Evolutionary conservation across 2,113 vertebrate species (phyloP).

Genomic region (Talpa occidentalis): DNA sequence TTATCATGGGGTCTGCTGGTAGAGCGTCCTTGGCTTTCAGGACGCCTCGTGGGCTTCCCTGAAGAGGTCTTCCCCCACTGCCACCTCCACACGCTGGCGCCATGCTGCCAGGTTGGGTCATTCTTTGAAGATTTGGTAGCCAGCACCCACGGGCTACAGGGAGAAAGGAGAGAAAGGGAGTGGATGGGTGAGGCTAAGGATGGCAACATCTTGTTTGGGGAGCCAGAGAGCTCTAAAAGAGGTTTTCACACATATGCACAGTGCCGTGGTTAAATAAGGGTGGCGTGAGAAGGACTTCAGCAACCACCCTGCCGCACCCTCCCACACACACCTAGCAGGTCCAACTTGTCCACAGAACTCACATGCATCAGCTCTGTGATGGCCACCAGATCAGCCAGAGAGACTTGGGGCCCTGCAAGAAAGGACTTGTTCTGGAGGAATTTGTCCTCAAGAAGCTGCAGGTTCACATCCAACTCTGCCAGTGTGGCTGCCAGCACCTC

Average conservation of each 20-base stretch:
- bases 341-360: not conserved
- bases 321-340: not conserved
- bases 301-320: too few species aligned
- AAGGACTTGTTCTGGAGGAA: conserved; percentile 93
- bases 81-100: conserved; percentile 84
- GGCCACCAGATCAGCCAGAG: conserved; percentile 94
- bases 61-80: conserved; percentile 83
- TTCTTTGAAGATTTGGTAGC: conserved; percentile 85
- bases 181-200: not conserved
- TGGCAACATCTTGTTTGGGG: not conserved
- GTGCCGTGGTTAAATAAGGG: fast-evolving
- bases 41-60: conserved; percentile 83
- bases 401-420: conserved; percentile 89
- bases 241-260: not conserved
- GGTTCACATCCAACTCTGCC: conserved; percentile 86
- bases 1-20: conserved; percentile 5
- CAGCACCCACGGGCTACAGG: conserved; percentile 85
- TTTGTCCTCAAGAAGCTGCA: conserved; percentile 89
- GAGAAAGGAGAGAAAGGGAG: not conserved
- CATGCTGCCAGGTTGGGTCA: conserved; percentile 85
- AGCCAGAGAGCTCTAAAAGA: not conserved
- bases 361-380: conserved; percentile 91
- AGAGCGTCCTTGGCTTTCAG: conserved; percentile 72
- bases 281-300: not conserved
- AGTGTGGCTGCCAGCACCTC: conserved; percentile 89